Percentiles rank a stretch among this genome's conserved stretches.
These are phyloP conservation scores for Pheosia gnoma DNA, from an alignment of 2,888 invertebrate genomes.

Conservation along the genomic window DNA sequence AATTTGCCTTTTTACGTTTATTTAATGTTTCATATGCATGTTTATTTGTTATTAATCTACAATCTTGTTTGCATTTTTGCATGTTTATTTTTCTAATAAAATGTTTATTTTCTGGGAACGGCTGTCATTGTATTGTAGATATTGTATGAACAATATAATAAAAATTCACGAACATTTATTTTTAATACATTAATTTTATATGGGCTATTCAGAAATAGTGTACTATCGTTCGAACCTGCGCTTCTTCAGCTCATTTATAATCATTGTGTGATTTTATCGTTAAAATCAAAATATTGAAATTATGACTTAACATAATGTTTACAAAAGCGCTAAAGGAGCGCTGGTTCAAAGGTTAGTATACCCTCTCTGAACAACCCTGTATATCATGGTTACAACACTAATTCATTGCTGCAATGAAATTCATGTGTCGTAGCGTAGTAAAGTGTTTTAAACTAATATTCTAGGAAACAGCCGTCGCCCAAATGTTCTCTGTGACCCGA, in stretches of 20 bases:
- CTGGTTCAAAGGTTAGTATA: too few species aligned
- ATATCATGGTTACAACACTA: conserved; percentile 6
- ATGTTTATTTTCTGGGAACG: conserved; percentile 29
- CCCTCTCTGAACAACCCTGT: too few species aligned
- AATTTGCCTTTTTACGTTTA: conserved; percentile 24
- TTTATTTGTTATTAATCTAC: conserved; percentile 18
- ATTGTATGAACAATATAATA: conserved; percentile 9
- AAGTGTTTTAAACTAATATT: conserved; percentile 66
- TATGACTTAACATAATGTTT: too few species aligned
- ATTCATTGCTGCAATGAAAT: conserved; percentile 5
- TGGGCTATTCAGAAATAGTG: too few species aligned
- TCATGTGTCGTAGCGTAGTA: conserved; percentile 10
- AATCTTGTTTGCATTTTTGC: conserved; percentile 18
- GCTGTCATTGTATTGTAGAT: conserved; percentile 42
- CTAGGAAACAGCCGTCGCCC: conserved; percentile 71
- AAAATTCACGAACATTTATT: conserved; percentile 6
- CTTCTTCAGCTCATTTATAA: too few species aligned
- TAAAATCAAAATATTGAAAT: too few species aligned
- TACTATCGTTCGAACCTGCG: too few species aligned
- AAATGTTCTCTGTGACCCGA: conserved; percentile 79
- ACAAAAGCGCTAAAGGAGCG: too few species aligned
- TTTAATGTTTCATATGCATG: conserved; percentile 32
- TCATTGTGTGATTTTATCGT: too few species aligned
- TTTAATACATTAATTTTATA: background rate
- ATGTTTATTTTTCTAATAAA: conserved; percentile 34